These are phyloP conservation scores for Arenicola marina DNA, from an alignment of 2,888 invertebrate species.

Conservation along the genomic window DNA sequence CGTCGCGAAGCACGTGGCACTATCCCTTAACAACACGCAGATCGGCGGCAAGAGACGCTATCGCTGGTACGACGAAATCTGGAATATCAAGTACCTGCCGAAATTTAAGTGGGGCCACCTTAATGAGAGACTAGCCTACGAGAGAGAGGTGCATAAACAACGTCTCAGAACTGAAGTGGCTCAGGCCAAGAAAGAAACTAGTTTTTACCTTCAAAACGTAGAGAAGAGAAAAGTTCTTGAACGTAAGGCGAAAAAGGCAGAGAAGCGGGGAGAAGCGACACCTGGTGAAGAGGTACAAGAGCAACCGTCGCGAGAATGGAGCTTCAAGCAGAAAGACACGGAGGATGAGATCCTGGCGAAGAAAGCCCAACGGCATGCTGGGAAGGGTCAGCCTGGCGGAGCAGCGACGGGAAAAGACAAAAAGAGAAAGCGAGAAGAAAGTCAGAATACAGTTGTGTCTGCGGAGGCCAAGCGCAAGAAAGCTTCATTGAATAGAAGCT, in stretches of 20 bases:
- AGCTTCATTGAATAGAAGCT: too few relatives aligned
- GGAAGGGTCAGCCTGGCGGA: too few relatives aligned
- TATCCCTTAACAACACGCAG: slow-evolving; percentile 77
- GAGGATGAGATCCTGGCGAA: slow-evolving; percentile 1
- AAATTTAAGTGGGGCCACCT: slow-evolving; percentile 96
- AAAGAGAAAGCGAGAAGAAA: too few relatives aligned
- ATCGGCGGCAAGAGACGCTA: slow-evolving; percentile 77
- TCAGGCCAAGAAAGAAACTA: slow-evolving; percentile 88
- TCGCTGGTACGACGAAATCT: slow-evolving; percentile 85
- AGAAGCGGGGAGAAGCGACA: background rate
- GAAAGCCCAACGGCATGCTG: too few relatives aligned
- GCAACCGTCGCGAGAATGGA: background rate
- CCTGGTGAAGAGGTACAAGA: background rate
- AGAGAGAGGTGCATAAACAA: slow-evolving; percentile 86
- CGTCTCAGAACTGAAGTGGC: slow-evolving; percentile 83
- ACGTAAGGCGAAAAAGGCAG: background rate
- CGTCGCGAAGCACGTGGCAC: slow-evolving; percentile 84
- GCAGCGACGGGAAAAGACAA: too few relatives aligned
- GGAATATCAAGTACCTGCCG: slow-evolving; percentile 95
- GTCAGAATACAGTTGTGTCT: too few relatives aligned
- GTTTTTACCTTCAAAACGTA: slow-evolving; percentile 74
- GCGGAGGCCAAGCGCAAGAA: too few relatives aligned
- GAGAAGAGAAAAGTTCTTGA: background rate
- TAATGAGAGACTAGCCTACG: slow-evolving; percentile 89
- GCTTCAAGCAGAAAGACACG: background rate